Percentiles rank a stretch among this genome's conserved stretches.
Evolutionary conservation across 2,888 invertebrate genomes (phyloP).

Genomic region (Seladonia tumulorum): DNA sequence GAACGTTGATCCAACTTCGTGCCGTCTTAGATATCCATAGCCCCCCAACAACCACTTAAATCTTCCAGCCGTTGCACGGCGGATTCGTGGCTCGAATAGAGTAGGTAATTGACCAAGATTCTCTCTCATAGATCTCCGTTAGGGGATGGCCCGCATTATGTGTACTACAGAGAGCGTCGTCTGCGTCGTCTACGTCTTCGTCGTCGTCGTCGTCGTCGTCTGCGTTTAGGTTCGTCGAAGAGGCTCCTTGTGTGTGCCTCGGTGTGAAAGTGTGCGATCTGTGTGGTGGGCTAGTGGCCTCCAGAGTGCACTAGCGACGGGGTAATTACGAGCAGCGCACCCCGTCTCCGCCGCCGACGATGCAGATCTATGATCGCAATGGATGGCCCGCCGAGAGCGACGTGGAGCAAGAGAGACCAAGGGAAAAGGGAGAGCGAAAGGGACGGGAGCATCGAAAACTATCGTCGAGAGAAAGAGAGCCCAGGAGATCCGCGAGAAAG

Average conservation of each 20-base stretch:
- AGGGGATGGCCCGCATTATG: constrained; percentile 67
- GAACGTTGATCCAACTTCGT: constrained; percentile 26
- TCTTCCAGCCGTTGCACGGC: constrained; percentile 42
- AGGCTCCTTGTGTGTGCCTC: constrained; percentile 40
- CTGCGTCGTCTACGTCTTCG: neutral
- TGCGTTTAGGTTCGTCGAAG: constrained; percentile 18
- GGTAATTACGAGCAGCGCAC: constrained; percentile 79
- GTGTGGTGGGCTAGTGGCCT: constrained; percentile 66
- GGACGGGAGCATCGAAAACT: neutral
- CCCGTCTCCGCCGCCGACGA: constrained; percentile 70
- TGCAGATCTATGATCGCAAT: constrained; percentile 79
- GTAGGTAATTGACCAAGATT: constrained; percentile 74
- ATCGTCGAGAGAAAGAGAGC: neutral
- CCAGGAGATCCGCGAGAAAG: constrained; percentile 5
- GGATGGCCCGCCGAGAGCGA: constrained; percentile 64
- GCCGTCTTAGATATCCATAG: constrained; percentile 48
- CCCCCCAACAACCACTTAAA: constrained; percentile 63
- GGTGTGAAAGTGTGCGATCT: constrained; percentile 65
- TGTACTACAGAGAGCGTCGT: constrained; percentile 42
- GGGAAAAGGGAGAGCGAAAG: neutral
- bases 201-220: constrained; percentile 17
- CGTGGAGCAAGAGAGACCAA: neutral
- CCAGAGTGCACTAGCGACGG: constrained; percentile 76
- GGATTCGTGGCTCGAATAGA: constrained; percentile 58
- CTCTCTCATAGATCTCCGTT: constrained; percentile 70